phyloP scores from a whole-genome alignment of 2,113 vertebrate species.

The Salvelinus namaycush region DNA sequence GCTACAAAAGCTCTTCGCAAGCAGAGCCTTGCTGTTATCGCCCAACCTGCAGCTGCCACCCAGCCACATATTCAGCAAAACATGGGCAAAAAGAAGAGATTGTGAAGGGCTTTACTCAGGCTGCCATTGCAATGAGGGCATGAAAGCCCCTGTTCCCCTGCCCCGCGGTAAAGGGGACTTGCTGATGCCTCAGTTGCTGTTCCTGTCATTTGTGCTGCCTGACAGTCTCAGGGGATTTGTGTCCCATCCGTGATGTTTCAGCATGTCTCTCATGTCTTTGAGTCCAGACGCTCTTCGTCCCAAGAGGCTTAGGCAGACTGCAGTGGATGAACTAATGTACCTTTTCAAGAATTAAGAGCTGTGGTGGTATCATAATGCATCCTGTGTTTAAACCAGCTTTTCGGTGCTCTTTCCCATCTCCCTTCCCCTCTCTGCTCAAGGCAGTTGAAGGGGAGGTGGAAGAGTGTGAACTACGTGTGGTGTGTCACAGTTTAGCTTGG shows the following conservation, averaged over 20 bases:
- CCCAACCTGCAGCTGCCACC: conserved; percentile 13
- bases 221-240: conserved; percentile 1
- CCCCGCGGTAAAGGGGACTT: not conserved
- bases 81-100: not conserved
- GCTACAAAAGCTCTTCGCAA: conserved; percentile 11
- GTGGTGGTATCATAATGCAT: not conserved
- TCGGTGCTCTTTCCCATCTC: not conserved
- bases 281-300: not conserved
- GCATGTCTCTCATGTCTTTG: not conserved
- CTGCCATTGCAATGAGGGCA: not conserved
- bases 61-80: not conserved
- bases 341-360: not conserved
- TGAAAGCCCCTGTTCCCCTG: no score
- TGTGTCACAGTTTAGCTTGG: not conserved
- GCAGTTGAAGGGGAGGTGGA: conserved; percentile 2
- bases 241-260: not conserved
- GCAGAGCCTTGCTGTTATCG: not conserved
- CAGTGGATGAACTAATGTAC: not conserved
- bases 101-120: not conserved
- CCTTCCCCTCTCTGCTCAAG: not conserved
- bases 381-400: not conserved
- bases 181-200: not conserved
- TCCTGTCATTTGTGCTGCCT: not conserved
- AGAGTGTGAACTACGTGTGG: not conserved
- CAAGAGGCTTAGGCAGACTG: not conserved